phyloP scores from a whole-genome alignment of 2,113 vertebrate species.

The Barbus barbus region DNA sequence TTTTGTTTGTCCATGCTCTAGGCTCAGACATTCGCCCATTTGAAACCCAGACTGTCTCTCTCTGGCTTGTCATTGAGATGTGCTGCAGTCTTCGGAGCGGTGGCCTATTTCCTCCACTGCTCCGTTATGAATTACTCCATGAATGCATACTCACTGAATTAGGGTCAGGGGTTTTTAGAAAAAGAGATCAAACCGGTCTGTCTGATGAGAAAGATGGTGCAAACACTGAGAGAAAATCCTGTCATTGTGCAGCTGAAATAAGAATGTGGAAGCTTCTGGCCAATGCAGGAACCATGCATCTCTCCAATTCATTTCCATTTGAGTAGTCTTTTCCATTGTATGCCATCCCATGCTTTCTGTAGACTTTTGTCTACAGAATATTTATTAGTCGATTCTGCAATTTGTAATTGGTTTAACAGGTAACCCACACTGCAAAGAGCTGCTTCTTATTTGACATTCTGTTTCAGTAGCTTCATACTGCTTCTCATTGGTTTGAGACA shows the following conservation, averaged over 20 bases:
- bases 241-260: constrained; percentile 12
- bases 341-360: neutral
- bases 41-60: constrained; percentile 40
- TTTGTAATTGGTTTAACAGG: neutral
- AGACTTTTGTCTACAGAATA: no score
- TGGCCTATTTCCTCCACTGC: constrained; percentile 57
- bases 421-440: neutral
- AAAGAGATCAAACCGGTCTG: constrained; percentile 44
- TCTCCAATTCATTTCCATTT: no score
- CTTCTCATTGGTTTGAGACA: neutral
- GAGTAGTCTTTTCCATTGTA: no score
- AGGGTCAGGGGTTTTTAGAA: constrained; percentile 58
- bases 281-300: no score
- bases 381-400: no score
- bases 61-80: constrained; percentile 36
- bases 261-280: neutral
- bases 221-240: constrained; percentile 19
- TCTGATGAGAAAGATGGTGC: constrained; percentile 16
- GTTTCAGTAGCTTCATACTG: neutral
- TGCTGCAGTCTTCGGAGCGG: constrained; percentile 58
- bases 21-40: constrained; percentile 15
- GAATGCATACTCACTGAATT: constrained; percentile 61
- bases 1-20: constrained; percentile 13
- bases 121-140: constrained; percentile 58
- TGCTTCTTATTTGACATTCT: neutral